phyloP scores from a whole-genome alignment of 2,797 vertebrate genomes.

The Sebastes diaconus region DNA sequence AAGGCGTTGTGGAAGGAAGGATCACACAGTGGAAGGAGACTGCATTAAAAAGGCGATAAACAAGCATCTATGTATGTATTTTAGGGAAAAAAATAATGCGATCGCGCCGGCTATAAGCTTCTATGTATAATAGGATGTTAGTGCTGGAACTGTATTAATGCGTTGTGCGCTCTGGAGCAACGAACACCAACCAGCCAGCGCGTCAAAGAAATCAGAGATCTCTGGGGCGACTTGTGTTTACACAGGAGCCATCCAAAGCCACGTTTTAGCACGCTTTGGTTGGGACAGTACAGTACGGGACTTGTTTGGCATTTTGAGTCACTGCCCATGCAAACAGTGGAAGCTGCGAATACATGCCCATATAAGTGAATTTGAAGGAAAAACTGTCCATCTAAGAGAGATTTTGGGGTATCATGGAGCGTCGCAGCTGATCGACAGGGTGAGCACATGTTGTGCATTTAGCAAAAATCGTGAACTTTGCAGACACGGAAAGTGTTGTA shows the following conservation, averaged over 20 bases:
- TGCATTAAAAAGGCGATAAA: slow-evolving; percentile 19
- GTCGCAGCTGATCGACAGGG: slow-evolving; percentile 41
- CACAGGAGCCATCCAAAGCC: slow-evolving; percentile 66
- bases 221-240: slow-evolving; percentile 68
- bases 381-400: neutral
- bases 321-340: slow-evolving; percentile 34
- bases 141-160: neutral
- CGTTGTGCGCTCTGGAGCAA: slow-evolving; percentile 18
- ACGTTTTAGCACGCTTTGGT: slow-evolving; percentile 65
- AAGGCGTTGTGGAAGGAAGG: slow-evolving; percentile 67
- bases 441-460: slow-evolving; percentile 63
- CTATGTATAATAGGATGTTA: neutral
- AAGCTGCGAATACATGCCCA: neutral
- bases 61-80: neutral
- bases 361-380: slow-evolving; percentile 10
- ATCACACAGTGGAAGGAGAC: slow-evolving; percentile 10
- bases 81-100: neutral
- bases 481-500: slow-evolving; percentile 14
- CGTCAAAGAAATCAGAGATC: slow-evolving; percentile 55
- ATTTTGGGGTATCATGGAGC: slow-evolving; percentile 12
- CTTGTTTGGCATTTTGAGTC: slow-evolving; percentile 30
- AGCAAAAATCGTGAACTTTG: slow-evolving; percentile 47
- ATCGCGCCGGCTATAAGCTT: neutral
- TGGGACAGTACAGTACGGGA: slow-evolving; percentile 31
- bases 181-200: neutral